Evolutionary conservation across 2,797 vertebrate species (phyloP), one percentile per base, ranked within the genome.

Genomic region (Benthosema pterotum): DNA sequence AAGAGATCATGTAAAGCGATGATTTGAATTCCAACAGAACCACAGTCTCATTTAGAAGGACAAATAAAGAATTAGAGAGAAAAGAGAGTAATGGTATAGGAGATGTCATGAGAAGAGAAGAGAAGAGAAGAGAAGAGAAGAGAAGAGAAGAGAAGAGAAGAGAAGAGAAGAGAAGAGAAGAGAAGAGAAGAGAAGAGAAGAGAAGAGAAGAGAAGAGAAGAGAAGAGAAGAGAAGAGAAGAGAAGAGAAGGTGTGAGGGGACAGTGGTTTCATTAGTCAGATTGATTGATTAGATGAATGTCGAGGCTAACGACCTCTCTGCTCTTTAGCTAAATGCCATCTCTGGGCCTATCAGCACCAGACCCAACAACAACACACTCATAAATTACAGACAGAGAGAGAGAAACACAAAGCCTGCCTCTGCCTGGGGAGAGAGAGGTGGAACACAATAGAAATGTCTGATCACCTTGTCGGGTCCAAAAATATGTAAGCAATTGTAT

Each of bases 241-340:
- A n/a, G n/a, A n/a, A n/a, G 32, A 2, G 32, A 38, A 65, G 74
- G 74, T 77, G 83, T 63, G 72, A 88, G 80, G 84, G 83, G 86
- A 89, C 79, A 79, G 80, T 73, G 76, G 78, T 88, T 88, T 91
- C 89, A 91, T 91, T 89, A 91, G 86, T 86, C 80, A 89, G 88
- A 91, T 90, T 91, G 88, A 91, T 90, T 91, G 89, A 91, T 91
- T 90, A 86, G 85, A 90, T 89, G 89, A 91, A 87, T 80, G 79
- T 79, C 79, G 83, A 88, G 88, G 84, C 89, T 89, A 91, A 89
- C 89, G 87, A 85, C 88, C 88, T 88, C 82, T 87, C 84, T 91
- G 89, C 89, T 91, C 89, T 89, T 89, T 89, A 89, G 89, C 85
- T 91, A 91, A 91, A 91, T 91, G 88, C 87, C 89, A 91, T 89